A percentile compares a stretch with the other conserved stretches of the same genome.
These are phyloP conservation scores for Azemiops feae DNA, from an alignment of 2,113 vertebrate species.

Conservation along the genomic window DNA sequence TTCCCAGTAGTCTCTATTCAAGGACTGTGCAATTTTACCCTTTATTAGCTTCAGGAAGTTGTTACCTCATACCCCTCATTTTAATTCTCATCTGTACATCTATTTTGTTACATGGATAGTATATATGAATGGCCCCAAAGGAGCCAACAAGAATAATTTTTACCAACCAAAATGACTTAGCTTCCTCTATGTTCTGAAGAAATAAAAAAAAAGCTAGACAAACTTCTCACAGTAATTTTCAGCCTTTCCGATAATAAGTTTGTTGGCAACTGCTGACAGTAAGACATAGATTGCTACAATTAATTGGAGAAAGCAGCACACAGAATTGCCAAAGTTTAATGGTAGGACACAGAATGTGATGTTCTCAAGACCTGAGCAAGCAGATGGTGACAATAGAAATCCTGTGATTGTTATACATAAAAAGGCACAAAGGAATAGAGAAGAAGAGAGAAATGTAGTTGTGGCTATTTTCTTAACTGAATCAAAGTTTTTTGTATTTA, in stretches of 20 bases:
- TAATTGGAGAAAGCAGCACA: background rate
- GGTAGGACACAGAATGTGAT: background rate
- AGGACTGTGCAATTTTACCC: background rate
- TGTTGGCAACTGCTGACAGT: background rate
- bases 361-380: background rate
- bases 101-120: background rate
- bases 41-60: background rate
- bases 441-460: background rate
- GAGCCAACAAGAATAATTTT: background rate
- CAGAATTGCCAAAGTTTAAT: background rate
- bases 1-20: background rate
- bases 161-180: background rate
- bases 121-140: background rate
- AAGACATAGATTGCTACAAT: background rate
- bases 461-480: background rate
- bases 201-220: background rate
- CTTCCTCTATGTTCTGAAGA: background rate
- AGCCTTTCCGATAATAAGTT: background rate
- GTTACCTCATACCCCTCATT: background rate
- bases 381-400: slow-evolving; percentile 14
- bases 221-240: background rate
- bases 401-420: background rate
- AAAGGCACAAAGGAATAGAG: slow-evolving; percentile 1
- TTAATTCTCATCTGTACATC: background rate
- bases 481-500: background rate